A percentile compares a stretch with the other conserved stretches of the same genome.
Evolutionary conservation across 2,797 vertebrate species (phyloP).

Genomic region (Acomys russatus): DNA sequence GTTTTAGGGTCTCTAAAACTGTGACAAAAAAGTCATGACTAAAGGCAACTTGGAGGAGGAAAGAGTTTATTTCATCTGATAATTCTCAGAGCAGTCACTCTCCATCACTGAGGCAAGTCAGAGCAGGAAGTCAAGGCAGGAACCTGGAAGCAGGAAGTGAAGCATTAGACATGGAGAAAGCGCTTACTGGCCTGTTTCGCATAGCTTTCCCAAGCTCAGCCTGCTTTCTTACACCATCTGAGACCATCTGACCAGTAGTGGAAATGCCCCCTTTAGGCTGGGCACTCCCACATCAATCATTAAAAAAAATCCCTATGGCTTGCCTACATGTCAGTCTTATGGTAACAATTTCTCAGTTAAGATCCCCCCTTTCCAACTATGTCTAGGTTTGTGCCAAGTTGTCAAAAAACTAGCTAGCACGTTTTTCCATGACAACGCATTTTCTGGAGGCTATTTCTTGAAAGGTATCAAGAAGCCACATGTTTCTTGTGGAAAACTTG

Average conservation of each 20-base stretch:
- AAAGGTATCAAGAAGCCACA: fast-evolving
- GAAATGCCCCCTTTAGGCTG: background rate
- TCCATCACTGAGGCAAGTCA: background rate
- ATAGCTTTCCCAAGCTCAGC: background rate
- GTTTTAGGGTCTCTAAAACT: background rate
- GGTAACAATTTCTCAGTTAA: background rate
- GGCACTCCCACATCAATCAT: background rate
- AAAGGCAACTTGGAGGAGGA: background rate
- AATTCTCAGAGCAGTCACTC: background rate
- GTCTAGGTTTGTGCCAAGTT: background rate
- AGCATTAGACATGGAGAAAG: background rate
- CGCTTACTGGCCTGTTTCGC: background rate
- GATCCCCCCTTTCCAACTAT: background rate
- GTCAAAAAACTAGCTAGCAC: background rate
- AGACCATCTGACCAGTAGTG: too few species aligned
- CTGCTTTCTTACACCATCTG: background rate
- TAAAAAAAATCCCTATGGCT: too few species aligned
- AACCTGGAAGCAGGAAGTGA: background rate
- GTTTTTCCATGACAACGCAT: too few species aligned
- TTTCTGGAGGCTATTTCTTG: background rate
- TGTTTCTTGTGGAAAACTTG: background rate
- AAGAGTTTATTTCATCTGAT: background rate
- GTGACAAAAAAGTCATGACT: background rate
- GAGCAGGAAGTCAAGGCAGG: background rate
- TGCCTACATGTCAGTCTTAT: background rate